Evolutionary conservation across 2,888 invertebrate species (phyloP).

Genomic region (Ophion obscuratus): DNA sequence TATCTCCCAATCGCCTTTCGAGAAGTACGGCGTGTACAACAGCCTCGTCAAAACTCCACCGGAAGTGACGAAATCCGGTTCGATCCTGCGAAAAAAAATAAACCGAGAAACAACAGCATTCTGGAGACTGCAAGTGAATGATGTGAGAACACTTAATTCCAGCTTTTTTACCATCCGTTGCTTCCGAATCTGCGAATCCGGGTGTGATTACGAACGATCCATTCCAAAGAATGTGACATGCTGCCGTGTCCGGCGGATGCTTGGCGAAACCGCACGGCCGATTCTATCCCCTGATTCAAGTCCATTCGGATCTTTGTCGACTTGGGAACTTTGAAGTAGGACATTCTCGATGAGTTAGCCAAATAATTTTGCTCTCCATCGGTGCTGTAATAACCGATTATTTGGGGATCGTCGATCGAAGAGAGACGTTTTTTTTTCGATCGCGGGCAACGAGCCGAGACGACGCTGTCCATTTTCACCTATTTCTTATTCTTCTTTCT

Average conservation of each 20-base stretch:
- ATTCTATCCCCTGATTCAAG: constrained; percentile 21
- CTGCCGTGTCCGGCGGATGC: too few relatives aligned
- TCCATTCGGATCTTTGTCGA: constrained; percentile 74
- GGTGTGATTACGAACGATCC: neutral
- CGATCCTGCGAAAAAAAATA: constrained; percentile 64
- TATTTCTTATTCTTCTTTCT: too few relatives aligned
- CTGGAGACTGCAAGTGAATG: neutral
- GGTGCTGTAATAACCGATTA: constrained; percentile 86
- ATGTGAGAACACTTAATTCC: neutral
- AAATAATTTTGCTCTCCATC: constrained; percentile 80
- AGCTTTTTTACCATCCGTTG: neutral
- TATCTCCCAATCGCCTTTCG: constrained; percentile 88
- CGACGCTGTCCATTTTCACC: neutral
- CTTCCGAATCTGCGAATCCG: neutral
- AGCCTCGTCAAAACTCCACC: constrained; percentile 89
- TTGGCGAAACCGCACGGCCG: neutral
- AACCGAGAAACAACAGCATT: neutral
- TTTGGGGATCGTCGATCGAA: neutral
- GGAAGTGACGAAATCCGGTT: constrained; percentile 87
- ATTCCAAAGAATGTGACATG: neutral
- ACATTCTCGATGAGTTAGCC: constrained; percentile 82
- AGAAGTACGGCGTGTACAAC: constrained; percentile 87
- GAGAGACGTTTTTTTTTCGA: neutral
- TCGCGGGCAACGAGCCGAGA: neutral
- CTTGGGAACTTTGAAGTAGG: constrained; percentile 83